Percentiles rank a stretch among this genome's conserved stretches.
These are phyloP conservation scores for Kradibia gibbosae DNA, from an alignment of 1,140 invertebrate species.

Conservation along the genomic window DNA sequence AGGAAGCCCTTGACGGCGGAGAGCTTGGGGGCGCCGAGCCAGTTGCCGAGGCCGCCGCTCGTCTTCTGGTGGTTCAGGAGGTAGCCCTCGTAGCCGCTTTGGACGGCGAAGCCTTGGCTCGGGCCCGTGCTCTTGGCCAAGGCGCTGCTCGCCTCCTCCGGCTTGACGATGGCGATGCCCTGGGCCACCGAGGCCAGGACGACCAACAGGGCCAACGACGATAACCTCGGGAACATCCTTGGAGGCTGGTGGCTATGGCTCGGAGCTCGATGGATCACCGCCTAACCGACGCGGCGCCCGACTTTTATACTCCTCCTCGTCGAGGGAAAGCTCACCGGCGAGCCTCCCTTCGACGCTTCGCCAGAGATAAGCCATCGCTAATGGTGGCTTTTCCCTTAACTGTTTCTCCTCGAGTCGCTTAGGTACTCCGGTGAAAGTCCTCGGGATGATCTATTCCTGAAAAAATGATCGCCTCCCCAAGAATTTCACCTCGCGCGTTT, in stretches of 20 bases:
- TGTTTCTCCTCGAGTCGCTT: not conserved
- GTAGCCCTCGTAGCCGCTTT: conserved; percentile 43
- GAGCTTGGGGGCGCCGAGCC: not conserved
- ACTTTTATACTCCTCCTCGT: not conserved
- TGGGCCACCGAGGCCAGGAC: not conserved
- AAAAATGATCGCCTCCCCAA: not conserved
- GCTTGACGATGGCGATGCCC: not conserved
- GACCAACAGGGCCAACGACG: not conserved
- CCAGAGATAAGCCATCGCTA: not conserved
- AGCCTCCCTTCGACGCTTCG: conserved; percentile 13
- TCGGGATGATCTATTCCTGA: not conserved
- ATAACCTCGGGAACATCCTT: not conserved
- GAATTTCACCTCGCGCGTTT: not conserved
- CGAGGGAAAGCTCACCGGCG: not conserved
- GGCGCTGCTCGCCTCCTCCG: not conserved
- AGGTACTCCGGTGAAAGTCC: not conserved
- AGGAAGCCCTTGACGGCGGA: not conserved
- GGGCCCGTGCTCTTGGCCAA: not conserved
- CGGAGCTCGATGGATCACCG: not conserved
- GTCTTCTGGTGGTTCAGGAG: not conserved
- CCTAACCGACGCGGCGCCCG: not conserved
- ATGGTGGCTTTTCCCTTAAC: not conserved
- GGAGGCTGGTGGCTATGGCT: not conserved
- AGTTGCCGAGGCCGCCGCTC: not conserved
- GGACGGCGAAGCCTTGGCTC: conserved; percentile 24